A percentile compares a stretch with the other conserved stretches of the same genome.
Evolutionary conservation across 1,140 invertebrate genomes (phyloP).

Genomic region (Drosophila asahinai): DNA sequence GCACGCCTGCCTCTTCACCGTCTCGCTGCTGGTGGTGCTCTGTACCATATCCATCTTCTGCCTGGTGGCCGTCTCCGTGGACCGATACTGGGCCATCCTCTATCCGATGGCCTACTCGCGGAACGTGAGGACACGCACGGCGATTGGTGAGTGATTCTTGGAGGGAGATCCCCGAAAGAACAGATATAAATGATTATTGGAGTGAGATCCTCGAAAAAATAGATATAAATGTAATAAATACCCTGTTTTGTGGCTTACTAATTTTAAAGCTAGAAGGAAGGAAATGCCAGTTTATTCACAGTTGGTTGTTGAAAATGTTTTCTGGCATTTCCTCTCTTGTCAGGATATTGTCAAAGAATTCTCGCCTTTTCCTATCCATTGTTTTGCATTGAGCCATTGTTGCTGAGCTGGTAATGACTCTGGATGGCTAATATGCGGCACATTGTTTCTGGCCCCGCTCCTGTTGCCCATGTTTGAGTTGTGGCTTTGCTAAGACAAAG

Average conservation of each 20-base stretch:
- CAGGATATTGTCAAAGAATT: slow-evolving; percentile 28
- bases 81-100: slow-evolving; percentile 96
- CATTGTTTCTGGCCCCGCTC: slow-evolving; percentile 38
- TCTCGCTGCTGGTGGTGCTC: slow-evolving; percentile 93
- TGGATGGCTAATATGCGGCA: slow-evolving; percentile 40
- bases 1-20: slow-evolving; percentile 94
- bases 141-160: slow-evolving; percentile 90
- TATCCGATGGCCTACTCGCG: slow-evolving; percentile 95
- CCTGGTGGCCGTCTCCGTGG: slow-evolving; percentile 94
- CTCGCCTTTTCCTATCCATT: slow-evolving; percentile 16
- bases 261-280: neutral
- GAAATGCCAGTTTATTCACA: neutral
- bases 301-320: neutral
- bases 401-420: slow-evolving; percentile 35
- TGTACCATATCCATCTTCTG: slow-evolving; percentile 97
- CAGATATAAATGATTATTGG: too few relatives aligned
- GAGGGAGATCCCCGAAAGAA: too few relatives aligned
- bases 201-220: too few relatives aligned
- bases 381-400: slow-evolving; percentile 39
- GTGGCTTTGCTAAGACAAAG: slow-evolving; percentile 44
- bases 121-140: slow-evolving; percentile 93
- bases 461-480: slow-evolving; percentile 64
- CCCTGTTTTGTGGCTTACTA: too few relatives aligned
- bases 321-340: neutral
- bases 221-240: too few relatives aligned